Evolutionary conservation across 92 coral and sea anemone species (phyloP), one percentile per base, ranked within the genome.

Genomic region (Diadumene lineata): DNA sequence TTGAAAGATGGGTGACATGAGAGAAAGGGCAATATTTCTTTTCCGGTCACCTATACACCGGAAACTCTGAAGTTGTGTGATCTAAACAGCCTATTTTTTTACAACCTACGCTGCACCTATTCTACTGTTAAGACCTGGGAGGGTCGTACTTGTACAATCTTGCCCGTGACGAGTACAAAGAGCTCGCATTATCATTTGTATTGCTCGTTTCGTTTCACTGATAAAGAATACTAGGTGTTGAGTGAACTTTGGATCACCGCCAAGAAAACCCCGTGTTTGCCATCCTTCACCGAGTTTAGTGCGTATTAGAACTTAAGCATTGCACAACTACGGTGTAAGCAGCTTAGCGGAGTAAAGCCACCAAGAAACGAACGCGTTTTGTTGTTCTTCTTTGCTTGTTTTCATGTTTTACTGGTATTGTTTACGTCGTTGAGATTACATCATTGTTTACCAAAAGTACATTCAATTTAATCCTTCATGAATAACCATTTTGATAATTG

Each of bases 1-100:
- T 38, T 38, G 48, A 38, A 38, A 4, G 43, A 62, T 27, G 38
- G 31, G 30, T 4, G 43, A 62, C 25, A 62, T 2, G 21, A 62
- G 21, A 18, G 6, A 1, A 11, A 1, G 31, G 24, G 28, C 6
- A 1, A 70, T 31, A 55, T 15, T 56, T 56, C 34, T 0, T 31
- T 72, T 72, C 77, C 77, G 66, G 77, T 72, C 77, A 33, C 46
- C n/a, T 34, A 1, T 60, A 31, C 13, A 72, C 77, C 77, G 77
- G 77, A 72, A 56, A 56, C 66, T 10, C 48, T 38, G n/a, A 32
- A 61, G 11, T 18, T 70, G 63, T 72, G 66, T 56, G 16, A 33
- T 72, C 66, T 33, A 6, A 22, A 58, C 23, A 7, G 31, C 60
- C 19, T 13, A 2, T 22, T 17, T 1, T 58, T 25, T 58, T 55